A percentile compares a stretch with the other conserved stretches of the same genome.
Conservation (phyloP, 2,888 invertebrate genomes). For the Mimumesa dahlbomi region DNA sequence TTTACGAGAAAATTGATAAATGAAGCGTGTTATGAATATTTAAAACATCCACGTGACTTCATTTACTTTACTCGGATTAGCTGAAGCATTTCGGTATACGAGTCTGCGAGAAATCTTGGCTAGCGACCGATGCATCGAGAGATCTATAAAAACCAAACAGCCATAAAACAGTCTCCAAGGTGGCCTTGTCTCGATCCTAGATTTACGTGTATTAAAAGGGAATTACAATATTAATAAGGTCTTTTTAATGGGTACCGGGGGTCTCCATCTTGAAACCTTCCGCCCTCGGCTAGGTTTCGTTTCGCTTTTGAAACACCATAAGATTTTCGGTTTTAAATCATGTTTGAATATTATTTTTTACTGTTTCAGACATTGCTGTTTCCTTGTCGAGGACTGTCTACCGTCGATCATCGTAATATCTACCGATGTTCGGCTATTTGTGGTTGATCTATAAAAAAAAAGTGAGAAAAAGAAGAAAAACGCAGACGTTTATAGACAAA, state of each 20-base stretch:
- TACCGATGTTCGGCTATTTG: background rate
- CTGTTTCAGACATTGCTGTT: too few species aligned
- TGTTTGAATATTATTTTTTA: too few species aligned
- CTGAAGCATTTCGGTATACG: too few species aligned
- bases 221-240: conserved; percentile 76
- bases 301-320: conserved; percentile 50
- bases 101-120: too few species aligned
- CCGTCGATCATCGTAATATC: background rate
- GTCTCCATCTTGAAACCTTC: conserved; percentile 37
- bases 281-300: conserved; percentile 40
- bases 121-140: conserved; percentile 14
- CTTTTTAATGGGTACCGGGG: conserved; percentile 64
- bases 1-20: too few species aligned
- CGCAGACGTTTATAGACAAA: conserved; percentile 32
- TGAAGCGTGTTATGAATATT: too few species aligned
- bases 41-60: too few species aligned
- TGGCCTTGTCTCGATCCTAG: conserved; percentile 72
- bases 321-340: conserved; percentile 44
- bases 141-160: conserved; percentile 50
- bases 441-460: background rate
- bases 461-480: too few species aligned
- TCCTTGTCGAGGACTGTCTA: too few species aligned
- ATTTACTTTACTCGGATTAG: too few species aligned
- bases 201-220: conserved; percentile 74
- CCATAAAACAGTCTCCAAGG: conserved; percentile 69